Conservation (phyloP, 2,797 vertebrate species). For the Sphaeramia orbicularis region DNA sequence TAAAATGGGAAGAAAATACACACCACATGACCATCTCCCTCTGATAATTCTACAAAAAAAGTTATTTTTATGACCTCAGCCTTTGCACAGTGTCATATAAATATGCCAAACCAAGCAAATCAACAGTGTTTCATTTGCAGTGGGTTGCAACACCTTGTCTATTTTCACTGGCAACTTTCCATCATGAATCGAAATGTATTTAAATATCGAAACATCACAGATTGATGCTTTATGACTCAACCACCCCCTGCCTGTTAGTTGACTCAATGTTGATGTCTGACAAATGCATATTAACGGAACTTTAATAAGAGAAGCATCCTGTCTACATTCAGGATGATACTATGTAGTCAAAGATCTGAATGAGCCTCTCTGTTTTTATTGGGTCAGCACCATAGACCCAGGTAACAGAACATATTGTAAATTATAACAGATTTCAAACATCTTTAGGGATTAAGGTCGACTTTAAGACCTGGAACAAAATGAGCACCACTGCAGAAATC, state of each 20-base stretch:
- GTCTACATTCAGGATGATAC: not conserved
- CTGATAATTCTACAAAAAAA: conserved; percentile 3
- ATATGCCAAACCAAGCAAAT: not conserved
- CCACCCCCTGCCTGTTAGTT: conserved; percentile 21
- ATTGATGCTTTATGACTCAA: conserved; percentile 28
- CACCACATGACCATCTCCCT: not conserved
- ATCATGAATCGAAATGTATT: conserved; percentile 22
- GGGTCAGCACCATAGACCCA: not conserved
- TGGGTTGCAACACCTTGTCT: conserved; percentile 13
- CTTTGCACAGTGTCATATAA: conserved; percentile 5
- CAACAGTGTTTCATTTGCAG: conserved; percentile 21
- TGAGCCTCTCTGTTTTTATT: not conserved
- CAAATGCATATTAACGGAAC: not conserved
- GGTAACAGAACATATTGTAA: not conserved
- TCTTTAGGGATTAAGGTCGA: no score
- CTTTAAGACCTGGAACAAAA: not conserved
- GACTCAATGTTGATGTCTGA: not conserved
- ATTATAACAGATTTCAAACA: not conserved
- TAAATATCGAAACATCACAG: conserved; percentile 23
- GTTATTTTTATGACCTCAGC: conserved; percentile 4
- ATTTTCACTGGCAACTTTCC: conserved; percentile 11
- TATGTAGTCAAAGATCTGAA: not conserved
- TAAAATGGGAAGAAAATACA: conserved; percentile 5
- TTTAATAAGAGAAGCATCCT: not conserved
- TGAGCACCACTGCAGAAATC: not conserved